Conservation (phyloP, 2,113 vertebrate species). For the Cyanistes caeruleus region DNA sequence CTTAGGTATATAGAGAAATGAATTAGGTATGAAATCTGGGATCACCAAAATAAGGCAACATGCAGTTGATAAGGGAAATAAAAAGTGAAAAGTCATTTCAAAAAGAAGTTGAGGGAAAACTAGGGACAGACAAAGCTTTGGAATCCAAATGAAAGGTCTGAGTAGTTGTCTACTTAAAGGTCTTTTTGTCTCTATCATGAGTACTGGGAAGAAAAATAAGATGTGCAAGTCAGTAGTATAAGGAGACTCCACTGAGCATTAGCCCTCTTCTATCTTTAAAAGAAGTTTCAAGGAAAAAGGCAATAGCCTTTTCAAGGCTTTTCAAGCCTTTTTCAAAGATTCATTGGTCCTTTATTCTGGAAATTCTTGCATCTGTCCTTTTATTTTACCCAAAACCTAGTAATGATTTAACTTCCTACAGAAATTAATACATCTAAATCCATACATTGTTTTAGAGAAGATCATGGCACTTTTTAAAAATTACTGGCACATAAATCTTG, state of each 20-base stretch:
- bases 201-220: not conserved
- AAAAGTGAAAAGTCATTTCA: not conserved
- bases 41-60: not conserved
- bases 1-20: not conserved
- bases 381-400: not conserved
- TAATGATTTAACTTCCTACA: not conserved
- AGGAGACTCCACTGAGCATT: not conserved
- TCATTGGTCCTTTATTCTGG: not conserved
- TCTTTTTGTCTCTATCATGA: not conserved
- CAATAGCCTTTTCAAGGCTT: not conserved
- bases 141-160: not conserved
- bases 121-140: not conserved
- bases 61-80: not conserved
- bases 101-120: not conserved
- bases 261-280: not conserved
- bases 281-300: not conserved
- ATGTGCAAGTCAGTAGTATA: not conserved
- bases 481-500: not conserved
- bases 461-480: not conserved
- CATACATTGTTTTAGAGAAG: not conserved
- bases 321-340: not conserved
- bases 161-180: too few species aligned
- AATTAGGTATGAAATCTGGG: not conserved
- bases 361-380: not conserved
- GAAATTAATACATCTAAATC: not conserved